Evolutionary conservation across 2,113 vertebrate genomes (phyloP), one percentile per base, ranked within the genome.

Genomic region (Stomatorhinus ivindoensis): DNA sequence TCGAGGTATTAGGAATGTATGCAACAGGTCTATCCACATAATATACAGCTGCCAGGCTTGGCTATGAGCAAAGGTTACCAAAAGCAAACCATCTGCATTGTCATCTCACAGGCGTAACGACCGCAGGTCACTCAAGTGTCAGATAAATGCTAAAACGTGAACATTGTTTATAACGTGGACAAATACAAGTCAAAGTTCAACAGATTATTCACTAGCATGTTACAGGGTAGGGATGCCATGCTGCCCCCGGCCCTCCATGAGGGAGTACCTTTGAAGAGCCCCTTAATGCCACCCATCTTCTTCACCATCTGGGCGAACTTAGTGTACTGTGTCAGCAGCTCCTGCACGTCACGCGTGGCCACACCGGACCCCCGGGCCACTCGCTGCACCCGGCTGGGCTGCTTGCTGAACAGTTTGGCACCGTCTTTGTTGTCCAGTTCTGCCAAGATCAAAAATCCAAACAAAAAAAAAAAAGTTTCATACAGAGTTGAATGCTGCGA

Each of bases 261-360:
- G 4, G 1, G 35, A 80, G 93, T 94, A 99, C 98, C 98, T 97
- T 99, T 99, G 91, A 99, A 99, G 61, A 99, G 97, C 5, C 98
- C 98, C 93, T 99, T 99, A 93, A 99, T 99, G 88, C 98, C 98
- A 42, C 98, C 98, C 98, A 99, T 99, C 95, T 99, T 99, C 94
- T 99, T 99, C 39, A 99, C 98, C 98, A 99, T 99, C 94, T 99
- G 98, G 90, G 98, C 98, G 92, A 99, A 99, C 94, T 99, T 99
- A 87, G 98, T 99, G 94, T 99, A 99, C 92, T 99, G 98, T 0
- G 98, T 99, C 86, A 99, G 95, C 89, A 99, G 97, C 93, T 99
- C 98, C 92, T 99, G 98, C 89, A 99, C 98, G 85, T 99, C 98
- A 93, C 98, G 96, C 35, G 98, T 97, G 90, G 98, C 97, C 31